Evolutionary conservation across 2,113 vertebrate genomes (phyloP).

Genomic region (Casuarius casuarius): DNA sequence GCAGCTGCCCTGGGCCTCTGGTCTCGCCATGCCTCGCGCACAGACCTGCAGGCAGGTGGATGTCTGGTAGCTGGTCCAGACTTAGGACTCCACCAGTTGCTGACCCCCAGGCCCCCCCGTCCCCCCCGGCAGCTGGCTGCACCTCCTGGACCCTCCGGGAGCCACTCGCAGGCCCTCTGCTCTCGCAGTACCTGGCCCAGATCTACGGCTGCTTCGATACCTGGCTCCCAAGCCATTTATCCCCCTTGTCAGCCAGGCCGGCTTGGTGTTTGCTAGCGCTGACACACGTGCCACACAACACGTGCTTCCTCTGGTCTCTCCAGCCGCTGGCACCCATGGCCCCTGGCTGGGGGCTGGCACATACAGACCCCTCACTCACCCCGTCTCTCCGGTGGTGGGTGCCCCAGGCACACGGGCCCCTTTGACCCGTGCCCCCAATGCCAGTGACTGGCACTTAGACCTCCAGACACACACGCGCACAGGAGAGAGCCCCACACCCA

Average conservation of each 20-base stretch:
- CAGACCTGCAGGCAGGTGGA: rapidly evolving
- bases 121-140: background rate
- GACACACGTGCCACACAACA: background rate
- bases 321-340: background rate
- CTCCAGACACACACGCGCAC: background rate
- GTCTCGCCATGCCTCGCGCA: background rate
- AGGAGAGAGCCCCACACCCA: background rate
- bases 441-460: background rate
- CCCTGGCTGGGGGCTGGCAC: too few species aligned
- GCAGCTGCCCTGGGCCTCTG: too few species aligned
- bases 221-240: background rate
- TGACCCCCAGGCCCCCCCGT: background rate
- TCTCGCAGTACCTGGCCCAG: background rate
- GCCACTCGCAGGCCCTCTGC: background rate
- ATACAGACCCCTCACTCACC: too few species aligned
- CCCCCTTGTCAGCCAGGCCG: background rate
- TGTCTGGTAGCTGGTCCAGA: background rate
- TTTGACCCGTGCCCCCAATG: background rate
- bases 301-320: background rate
- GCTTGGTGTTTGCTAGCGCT: background rate
- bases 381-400: too few species aligned
- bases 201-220: background rate
- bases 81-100: background rate
- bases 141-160: background rate
- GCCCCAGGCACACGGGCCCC: too few species aligned